These are phyloP conservation scores for Mus spretus DNA, from an alignment of 2,797 vertebrate genomes.

Conservation along the genomic window DNA sequence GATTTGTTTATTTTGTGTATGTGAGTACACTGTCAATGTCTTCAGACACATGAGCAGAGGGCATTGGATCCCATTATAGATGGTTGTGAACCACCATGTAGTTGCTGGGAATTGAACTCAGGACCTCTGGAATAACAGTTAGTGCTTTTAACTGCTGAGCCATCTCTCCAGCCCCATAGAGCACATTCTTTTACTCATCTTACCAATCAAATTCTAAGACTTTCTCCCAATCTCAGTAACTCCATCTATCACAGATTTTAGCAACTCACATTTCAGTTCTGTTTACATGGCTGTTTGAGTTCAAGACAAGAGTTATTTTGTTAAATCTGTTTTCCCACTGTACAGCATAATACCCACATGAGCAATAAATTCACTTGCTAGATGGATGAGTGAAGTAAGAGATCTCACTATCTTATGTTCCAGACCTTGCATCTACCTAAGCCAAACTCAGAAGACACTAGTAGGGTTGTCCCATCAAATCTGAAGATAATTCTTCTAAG, in stretches of 20 bases:
- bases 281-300: not conserved
- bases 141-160: not conserved
- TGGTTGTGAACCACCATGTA: not conserved
- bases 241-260: not conserved
- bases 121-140: not conserved
- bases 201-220: slow-evolving; percentile 10
- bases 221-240: not conserved
- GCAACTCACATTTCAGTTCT: slow-evolving; percentile 6
- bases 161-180: not conserved
- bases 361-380: slow-evolving; percentile 12
- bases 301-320: slow-evolving; percentile 43
- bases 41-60: not conserved
- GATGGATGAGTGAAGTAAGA: slow-evolving; percentile 19
- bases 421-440: not conserved
- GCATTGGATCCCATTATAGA: not conserved
- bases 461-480: not conserved
- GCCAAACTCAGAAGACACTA: not conserved
- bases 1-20: not conserved
- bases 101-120: not conserved
- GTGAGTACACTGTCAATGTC: not conserved
- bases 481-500: slow-evolving; percentile 13
- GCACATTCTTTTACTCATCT: not conserved
- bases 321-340: slow-evolving; percentile 9
- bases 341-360: not conserved
- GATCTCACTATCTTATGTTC: not conserved